These are phyloP conservation scores for Listronotus bonariensis DNA, from an alignment of 1,140 invertebrate species.

Conservation along the genomic window DNA sequence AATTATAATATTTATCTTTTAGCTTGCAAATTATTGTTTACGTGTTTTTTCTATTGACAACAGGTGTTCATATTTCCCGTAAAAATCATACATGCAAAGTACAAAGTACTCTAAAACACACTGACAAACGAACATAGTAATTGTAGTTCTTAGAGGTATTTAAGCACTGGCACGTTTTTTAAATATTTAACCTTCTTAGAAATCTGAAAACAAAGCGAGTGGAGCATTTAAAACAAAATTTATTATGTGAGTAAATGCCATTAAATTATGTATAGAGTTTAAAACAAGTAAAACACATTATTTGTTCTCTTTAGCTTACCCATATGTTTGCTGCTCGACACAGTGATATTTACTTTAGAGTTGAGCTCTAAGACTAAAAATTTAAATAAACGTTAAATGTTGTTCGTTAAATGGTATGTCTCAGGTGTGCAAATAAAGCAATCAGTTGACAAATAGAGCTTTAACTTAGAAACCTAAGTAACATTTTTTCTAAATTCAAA, in stretches of 20 bases:
- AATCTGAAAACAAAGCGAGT: slow-evolving; percentile 12
- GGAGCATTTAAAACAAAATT: slow-evolving; percentile 13
- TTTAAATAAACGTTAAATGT: too few species aligned
- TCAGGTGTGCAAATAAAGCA: too few species aligned
- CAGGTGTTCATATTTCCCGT: slow-evolving; percentile 1
- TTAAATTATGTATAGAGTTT: background rate
- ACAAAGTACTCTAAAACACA: slow-evolving; percentile 7
- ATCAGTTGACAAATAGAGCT: too few species aligned
- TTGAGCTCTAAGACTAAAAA: too few species aligned
- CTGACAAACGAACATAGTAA: background rate
- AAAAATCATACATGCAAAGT: slow-evolving; percentile 5
- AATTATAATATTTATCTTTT: too few species aligned
- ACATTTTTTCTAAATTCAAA: too few species aligned
- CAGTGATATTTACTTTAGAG: too few species aligned
- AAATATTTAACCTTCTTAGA: slow-evolving; percentile 30
- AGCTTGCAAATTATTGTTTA: too few species aligned
- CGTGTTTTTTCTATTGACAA: background rate
- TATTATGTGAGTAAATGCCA: slow-evolving; percentile 22
- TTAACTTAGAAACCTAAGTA: too few species aligned
- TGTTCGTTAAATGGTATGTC: too few species aligned
- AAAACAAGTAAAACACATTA: slow-evolving; percentile 7
- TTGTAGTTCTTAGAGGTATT: slow-evolving; percentile 7
- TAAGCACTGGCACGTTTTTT: slow-evolving; percentile 28
- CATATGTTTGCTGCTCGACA: background rate
- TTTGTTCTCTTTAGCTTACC: background rate